Conservation (phyloP, 2,888 invertebrate genomes). For the Watsonalla binaria region DNA sequence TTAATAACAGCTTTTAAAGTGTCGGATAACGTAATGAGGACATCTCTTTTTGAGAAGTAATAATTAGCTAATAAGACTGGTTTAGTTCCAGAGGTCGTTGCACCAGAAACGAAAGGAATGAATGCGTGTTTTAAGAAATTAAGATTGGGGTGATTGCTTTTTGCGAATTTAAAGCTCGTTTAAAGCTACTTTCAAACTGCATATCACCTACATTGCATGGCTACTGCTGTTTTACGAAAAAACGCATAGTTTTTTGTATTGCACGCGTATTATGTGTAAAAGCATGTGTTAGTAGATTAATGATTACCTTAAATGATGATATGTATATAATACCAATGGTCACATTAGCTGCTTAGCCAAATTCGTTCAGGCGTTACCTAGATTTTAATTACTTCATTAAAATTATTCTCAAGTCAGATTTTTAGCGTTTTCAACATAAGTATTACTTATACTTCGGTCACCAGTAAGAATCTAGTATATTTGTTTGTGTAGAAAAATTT, state of each 20-base stretch:
- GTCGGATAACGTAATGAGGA: slow-evolving; percentile 26
- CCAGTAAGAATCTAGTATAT: too few species aligned
- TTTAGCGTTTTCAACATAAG: too few species aligned
- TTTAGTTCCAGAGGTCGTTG: slow-evolving; percentile 23
- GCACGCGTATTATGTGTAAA: slow-evolving; percentile 12
- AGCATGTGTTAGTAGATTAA: slow-evolving; percentile 16
- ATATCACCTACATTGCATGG: neutral
- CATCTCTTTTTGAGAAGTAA: slow-evolving; percentile 27
- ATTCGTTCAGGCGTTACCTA: neutral
- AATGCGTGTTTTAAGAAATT: slow-evolving; percentile 11
- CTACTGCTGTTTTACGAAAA: neutral
- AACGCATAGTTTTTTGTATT: neutral
- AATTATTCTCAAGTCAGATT: slow-evolving; percentile 9
- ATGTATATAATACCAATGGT: neutral
- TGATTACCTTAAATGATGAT: slow-evolving; percentile 9
- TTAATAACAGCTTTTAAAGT: slow-evolving; percentile 10
- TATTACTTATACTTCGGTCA: too few species aligned
- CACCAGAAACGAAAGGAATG: slow-evolving; percentile 18
- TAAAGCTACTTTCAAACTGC: slow-evolving; percentile 19
- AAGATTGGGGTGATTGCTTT: slow-evolving; percentile 14
- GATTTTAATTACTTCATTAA: neutral
- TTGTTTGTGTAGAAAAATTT: too few species aligned
- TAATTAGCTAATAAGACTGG: slow-evolving; percentile 43
- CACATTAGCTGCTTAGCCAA: neutral
- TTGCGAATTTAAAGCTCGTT: slow-evolving; percentile 15